phyloP scores from a whole-genome alignment of 2,797 vertebrate species.

The Sternarchorhynchus goeldii region DNA sequence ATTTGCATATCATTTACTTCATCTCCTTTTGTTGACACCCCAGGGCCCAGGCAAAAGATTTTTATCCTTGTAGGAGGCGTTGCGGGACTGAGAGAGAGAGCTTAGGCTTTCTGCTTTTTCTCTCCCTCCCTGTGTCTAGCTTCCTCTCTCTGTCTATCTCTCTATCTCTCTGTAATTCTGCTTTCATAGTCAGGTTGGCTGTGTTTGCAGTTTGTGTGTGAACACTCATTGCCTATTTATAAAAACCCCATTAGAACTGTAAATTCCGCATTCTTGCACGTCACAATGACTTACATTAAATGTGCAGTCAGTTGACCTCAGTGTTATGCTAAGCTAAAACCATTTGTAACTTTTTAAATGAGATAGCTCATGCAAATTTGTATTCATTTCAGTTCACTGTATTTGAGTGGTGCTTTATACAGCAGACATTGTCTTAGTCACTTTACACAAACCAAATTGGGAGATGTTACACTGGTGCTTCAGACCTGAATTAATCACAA shows the following conservation, averaged over 20 bases:
- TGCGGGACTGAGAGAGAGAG: conserved; percentile 75
- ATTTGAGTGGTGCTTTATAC: no score
- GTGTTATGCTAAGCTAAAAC: not conserved
- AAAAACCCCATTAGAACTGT: not conserved
- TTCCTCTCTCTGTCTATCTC: not conserved
- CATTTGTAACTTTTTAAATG: no score
- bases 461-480: no score
- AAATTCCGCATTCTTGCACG: not conserved
- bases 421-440: no score
- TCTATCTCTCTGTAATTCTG: not conserved
- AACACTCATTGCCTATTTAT: not conserved
- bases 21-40: conserved; percentile 83
- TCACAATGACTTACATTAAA: not conserved
- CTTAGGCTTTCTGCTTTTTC: conserved; percentile 60
- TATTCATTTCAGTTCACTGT: no score
- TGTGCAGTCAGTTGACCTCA: conserved; percentile 5
- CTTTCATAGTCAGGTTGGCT: not conserved
- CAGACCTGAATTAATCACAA: not conserved
- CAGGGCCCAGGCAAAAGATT: conserved; percentile 77
- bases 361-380: no score
- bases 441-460: no score
- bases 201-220: not conserved
- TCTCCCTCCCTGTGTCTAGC: conserved; percentile 44
- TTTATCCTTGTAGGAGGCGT: conserved; percentile 82
- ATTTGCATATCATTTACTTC: conserved; percentile 85